Percentiles rank a stretch among this genome's conserved stretches.
Evolutionary conservation across 2,888 invertebrate species (phyloP).

Genomic region (Lydus trimaculatus): DNA sequence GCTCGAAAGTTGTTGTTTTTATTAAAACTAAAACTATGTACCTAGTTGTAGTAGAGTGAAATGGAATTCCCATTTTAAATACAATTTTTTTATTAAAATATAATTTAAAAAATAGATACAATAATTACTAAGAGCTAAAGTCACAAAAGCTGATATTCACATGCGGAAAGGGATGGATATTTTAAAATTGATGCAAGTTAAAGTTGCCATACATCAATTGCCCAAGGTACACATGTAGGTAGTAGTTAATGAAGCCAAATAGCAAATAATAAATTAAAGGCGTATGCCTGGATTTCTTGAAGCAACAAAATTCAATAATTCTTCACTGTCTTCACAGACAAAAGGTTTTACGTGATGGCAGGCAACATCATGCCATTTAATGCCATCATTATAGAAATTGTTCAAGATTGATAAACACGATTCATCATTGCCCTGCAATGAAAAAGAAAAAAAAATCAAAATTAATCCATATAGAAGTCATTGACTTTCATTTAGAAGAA

Average conservation of each 20-base stretch:
- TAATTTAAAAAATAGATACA: slow-evolving; percentile 52
- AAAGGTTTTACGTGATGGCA: slow-evolving; percentile 90
- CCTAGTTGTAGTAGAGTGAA: no score
- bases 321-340: slow-evolving; percentile 88
- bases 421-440: slow-evolving; percentile 82
- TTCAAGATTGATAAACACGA: slow-evolving; percentile 86
- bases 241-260: slow-evolving; percentile 16
- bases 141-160: slow-evolving; percentile 45
- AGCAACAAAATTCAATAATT: slow-evolving; percentile 88
- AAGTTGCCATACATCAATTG: background rate
- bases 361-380: slow-evolving; percentile 91
- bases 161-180: slow-evolving; percentile 34
- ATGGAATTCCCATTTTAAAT: background rate
- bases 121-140: slow-evolving; percentile 40
- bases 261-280: slow-evolving; percentile 63
- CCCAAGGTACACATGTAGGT: slow-evolving; percentile 15
- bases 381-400: slow-evolving; percentile 90
- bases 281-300: slow-evolving; percentile 88
- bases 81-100: slow-evolving; percentile 53
- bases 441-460: slow-evolving; percentile 27
- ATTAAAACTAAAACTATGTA: no score
- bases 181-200: slow-evolving; percentile 12
- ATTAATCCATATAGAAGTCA: slow-evolving; percentile 9
- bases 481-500: background rate
- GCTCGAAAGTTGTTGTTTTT: no score